Evolutionary conservation across 2,888 invertebrate species (phyloP), one percentile per base, ranked within the genome.

Genomic region (Synergus laeviventris): DNA sequence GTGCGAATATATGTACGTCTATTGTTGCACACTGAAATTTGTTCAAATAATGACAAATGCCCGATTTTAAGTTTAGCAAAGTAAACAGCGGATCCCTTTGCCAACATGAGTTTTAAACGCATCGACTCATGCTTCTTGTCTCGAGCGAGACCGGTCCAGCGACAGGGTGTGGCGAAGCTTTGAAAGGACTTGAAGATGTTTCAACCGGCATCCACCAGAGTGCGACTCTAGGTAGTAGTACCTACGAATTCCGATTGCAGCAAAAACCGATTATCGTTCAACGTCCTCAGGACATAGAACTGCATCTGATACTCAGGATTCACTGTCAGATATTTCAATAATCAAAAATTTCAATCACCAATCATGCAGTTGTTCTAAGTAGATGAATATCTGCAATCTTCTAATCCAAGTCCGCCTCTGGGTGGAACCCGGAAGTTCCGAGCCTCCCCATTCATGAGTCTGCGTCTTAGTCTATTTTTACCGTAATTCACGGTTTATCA

Each of bases 161-260:
- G 81, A 79, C 83, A 85, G 88, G 88, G 88, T 87, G 87, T 87
- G 87, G 87, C 87, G 87, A 82, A 77, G 75, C 66, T 82, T 88
- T 87, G 77, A 84, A 87, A 86, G 84, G 84, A 85, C 80, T 80
- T 79, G 76, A 76, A 64, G 54, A 18, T 76, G 81, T 49, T 86
- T 84, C 84, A 74, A 74, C 85, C 86, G 84, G 82, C 83, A 82
- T 84, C 86, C 87, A 81, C 83, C 77, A 83, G 83, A 81, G 83
- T 78, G 75, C 56, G 77, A 42, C 60, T 36, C 39, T 59, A 60
- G 73, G 66, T 49, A 54, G 49, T 62, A 76, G 79, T 49, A 21
- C 24, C 42, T 42, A 21, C 21, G 8, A 66, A 24, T 66, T 31
- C 21, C 66, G 45, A 45, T 70, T 70, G 24, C 24, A 24, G 45